Conservation (phyloP, 2,888 invertebrate species). For the Agonopterix alstromeriana region DNA sequence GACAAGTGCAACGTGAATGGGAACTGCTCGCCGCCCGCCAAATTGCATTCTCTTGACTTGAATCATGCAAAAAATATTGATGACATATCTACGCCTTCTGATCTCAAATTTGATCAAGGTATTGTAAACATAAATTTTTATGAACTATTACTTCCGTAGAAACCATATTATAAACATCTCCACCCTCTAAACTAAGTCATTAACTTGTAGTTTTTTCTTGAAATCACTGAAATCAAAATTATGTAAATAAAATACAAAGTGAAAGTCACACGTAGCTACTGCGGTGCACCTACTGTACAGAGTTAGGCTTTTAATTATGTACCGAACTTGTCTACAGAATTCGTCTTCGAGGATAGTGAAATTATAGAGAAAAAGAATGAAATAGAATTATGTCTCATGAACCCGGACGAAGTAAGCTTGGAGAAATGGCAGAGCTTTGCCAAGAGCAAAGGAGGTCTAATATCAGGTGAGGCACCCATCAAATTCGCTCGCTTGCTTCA, state of each 20-base stretch:
- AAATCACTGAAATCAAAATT: too few relatives aligned
- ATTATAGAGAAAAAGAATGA: constrained; percentile 78
- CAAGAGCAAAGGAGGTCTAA: constrained; percentile 80
- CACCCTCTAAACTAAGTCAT: too few relatives aligned
- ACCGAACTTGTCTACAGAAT: constrained; percentile 40
- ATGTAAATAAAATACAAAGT: too few relatives aligned
- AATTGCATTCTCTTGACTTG: constrained; percentile 39
- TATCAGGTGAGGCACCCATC: constrained; percentile 74
- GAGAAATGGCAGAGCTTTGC: constrained; percentile 79
- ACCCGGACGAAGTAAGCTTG: constrained; percentile 57
- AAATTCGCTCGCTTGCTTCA: not conserved
- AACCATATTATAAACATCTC: too few relatives aligned
- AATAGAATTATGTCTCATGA: constrained; percentile 76
- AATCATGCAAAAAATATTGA: constrained; percentile 68
- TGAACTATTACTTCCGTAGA: not conserved
- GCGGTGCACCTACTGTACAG: too few relatives aligned
- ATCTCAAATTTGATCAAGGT: constrained; percentile 84
- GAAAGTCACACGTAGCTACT: too few relatives aligned
- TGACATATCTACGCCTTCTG: constrained; percentile 76
- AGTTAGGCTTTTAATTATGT: too few relatives aligned
- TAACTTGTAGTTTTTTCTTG: too few relatives aligned
- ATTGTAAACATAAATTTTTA: constrained; percentile 43
- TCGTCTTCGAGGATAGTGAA: constrained; percentile 77
- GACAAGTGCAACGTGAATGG: constrained; percentile 53
- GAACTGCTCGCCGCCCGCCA: constrained; percentile 41